Evolutionary conservation across 2,113 vertebrate species (phyloP), one percentile per base, ranked within the genome.

Genomic region (Sylvia atricapilla): DNA sequence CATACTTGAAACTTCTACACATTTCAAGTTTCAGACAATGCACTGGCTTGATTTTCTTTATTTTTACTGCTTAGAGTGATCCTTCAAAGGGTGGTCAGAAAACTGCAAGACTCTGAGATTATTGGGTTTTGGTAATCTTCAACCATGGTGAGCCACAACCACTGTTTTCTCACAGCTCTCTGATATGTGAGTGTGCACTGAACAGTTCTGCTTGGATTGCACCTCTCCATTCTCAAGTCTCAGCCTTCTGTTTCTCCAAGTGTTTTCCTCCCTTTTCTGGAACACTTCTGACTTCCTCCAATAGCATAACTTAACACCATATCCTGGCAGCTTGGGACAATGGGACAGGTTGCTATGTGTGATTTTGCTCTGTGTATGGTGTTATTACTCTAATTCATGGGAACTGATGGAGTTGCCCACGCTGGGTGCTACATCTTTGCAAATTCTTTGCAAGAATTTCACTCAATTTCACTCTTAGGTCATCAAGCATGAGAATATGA

Each of bases 121-220:
- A 6, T 11, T 80, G n/a, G 3, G 3, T 76, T 44, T 28, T 77
- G 33, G 44, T 59, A 33, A 24, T 27, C 37, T 58, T 11, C 0
- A 6, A 3, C 41, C 2, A 0, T 19, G 22, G 23, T 49, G n/a
- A 88, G 31, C 50, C 44, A 31, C 31, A 37, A 10, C 21, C 44
- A 6, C 44, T 37, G 63, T 62, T 83, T 74, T 31, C 35, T 49
- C 44, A 28, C 21, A 31, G n/a, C 8, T 39, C 20, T 49, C 41
- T 66, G 46, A 37, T 19, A 10, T 0, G 0, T 6, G 23, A 62
- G 31, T 6, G 23, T 52, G 52, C 0, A 0, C 55, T 67, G 39
- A 81, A 19, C 30, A 47, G 41, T 55, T 73, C 18, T 0, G 0
- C 37, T 77, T 72, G 76, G 27, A 28, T 70, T 73, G 68, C 11